phyloP scores from a whole-genome alignment of 2,113 vertebrate species.

The Elephas maximus region DNA sequence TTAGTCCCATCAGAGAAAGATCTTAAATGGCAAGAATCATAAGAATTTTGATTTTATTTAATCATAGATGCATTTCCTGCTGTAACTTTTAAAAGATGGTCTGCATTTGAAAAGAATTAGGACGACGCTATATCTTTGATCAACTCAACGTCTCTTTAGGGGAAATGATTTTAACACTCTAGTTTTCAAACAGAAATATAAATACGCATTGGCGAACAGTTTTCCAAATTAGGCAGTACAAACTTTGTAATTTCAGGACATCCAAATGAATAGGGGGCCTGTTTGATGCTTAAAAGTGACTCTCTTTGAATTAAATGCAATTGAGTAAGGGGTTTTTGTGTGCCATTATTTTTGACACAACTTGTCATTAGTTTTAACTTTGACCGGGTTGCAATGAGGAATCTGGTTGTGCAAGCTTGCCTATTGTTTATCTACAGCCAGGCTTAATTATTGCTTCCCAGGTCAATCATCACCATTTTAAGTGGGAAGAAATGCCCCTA shows the following conservation, averaged over 20 bases:
- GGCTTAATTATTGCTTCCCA: slow-evolving; percentile 70
- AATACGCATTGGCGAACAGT: slow-evolving; percentile 73
- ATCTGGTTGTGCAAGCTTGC: slow-evolving; percentile 62
- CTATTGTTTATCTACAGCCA: slow-evolving; percentile 69
- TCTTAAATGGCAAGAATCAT: slow-evolving; percentile 30
- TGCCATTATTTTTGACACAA: slow-evolving; percentile 67
- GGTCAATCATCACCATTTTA: slow-evolving; percentile 68
- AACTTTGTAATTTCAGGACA: slow-evolving; percentile 62
- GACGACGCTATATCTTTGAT: slow-evolving; percentile 79
- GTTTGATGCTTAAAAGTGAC: slow-evolving; percentile 49
- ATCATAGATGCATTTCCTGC: slow-evolving; percentile 32
- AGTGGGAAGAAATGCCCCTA: slow-evolving; percentile 71
- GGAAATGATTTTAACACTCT: slow-evolving; percentile 73
- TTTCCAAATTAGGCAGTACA: slow-evolving; percentile 68
- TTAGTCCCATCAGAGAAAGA: slow-evolving; percentile 69
- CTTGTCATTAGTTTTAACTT: slow-evolving; percentile 76
- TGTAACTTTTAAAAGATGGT: slow-evolving; percentile 74
- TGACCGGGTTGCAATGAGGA: slow-evolving; percentile 43
- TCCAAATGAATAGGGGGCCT: slow-evolving; percentile 51
- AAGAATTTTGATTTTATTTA: slow-evolving; percentile 70
- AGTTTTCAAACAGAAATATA: slow-evolving; percentile 79
- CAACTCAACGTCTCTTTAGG: slow-evolving; percentile 67
- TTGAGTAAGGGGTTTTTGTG: slow-evolving; percentile 33
- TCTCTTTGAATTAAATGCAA: slow-evolving; percentile 67
- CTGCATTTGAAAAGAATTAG: slow-evolving; percentile 82